These are phyloP conservation scores for Anguilla japonica DNA, from an alignment of 2,113 vertebrate species.

Conservation along the genomic window DNA sequence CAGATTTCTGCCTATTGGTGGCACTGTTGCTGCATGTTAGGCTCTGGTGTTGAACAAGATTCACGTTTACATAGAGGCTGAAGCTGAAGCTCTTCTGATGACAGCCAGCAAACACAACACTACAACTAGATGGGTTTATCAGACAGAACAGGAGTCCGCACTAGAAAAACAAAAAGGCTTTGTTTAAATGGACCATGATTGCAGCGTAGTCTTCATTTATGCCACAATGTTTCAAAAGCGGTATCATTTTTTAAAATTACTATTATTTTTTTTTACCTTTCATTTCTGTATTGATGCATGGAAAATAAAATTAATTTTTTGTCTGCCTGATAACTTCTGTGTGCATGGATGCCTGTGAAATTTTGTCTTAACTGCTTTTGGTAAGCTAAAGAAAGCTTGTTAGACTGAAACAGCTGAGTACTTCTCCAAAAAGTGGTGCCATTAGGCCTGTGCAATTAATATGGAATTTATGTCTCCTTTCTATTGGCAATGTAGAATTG, in stretches of 20 bases:
- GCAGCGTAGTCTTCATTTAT: constrained; percentile 12
- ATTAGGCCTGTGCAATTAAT: not conserved
- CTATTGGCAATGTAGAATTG: not conserved
- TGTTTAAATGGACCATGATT: constrained; percentile 26
- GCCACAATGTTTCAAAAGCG: constrained; percentile 4
- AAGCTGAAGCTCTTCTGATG: not conserved
- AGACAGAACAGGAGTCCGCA: constrained; percentile 13
- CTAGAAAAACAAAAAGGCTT: not conserved
- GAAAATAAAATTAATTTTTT: not conserved
- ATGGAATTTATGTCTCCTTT: not conserved
- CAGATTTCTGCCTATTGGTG: constrained; percentile 39
- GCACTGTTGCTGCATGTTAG: constrained; percentile 45
- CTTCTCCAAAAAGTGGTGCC: not conserved
- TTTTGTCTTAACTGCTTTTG: not conserved
- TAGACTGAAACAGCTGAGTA: not conserved
- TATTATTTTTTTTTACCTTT: constrained; percentile 6
- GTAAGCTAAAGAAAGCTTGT: not conserved
- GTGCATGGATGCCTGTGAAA: not conserved
- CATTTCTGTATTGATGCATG: constrained; percentile 2
- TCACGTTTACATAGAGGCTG: not conserved
- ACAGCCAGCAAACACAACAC: constrained; percentile 30
- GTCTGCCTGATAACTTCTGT: not conserved
- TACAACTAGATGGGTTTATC: constrained; percentile 27
- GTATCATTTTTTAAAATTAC: not conserved
- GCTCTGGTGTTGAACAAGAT: not conserved